These are phyloP conservation scores for Linurgus olivaceus DNA, from an alignment of 2,797 vertebrate species.

Conservation along the genomic window DNA sequence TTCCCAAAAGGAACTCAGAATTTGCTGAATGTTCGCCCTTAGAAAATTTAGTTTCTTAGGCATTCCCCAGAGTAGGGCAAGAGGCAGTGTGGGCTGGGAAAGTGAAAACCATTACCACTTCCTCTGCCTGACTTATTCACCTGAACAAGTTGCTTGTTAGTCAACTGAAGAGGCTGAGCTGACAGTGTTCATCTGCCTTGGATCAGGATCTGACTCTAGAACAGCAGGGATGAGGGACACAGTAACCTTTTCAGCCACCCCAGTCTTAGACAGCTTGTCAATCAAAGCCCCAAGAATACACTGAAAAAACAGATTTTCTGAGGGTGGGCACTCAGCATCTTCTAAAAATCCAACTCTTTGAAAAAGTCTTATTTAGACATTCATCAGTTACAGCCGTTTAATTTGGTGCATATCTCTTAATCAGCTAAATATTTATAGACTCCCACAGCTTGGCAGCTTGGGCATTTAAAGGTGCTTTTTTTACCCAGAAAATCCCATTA, in stretches of 20 bases:
- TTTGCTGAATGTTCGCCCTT: neutral
- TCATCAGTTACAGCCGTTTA: neutral
- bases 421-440: neutral
- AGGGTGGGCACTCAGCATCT: conserved; percentile 4
- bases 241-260: neutral
- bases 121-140: neutral
- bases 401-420: neutral
- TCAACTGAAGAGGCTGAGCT: neutral
- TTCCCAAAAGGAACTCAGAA: neutral
- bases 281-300: conserved; percentile 45
- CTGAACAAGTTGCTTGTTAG: neutral
- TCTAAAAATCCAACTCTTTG: neutral
- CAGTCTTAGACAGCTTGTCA: conserved; percentile 41
- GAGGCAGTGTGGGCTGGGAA: neutral
- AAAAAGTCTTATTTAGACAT: neutral
- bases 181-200: neutral
- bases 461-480: neutral
- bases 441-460: neutral
- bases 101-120: neutral
- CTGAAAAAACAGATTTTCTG: conserved; percentile 46
- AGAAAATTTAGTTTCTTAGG: neutral
- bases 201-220: conserved; percentile 3
- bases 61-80: neutral
- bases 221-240: conserved; percentile 6
- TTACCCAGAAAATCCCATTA: neutral